Evolutionary conservation across 2,113 vertebrate species (phyloP), one percentile per base, ranked within the genome.

Genomic region (Chionodraco myersi): DNA sequence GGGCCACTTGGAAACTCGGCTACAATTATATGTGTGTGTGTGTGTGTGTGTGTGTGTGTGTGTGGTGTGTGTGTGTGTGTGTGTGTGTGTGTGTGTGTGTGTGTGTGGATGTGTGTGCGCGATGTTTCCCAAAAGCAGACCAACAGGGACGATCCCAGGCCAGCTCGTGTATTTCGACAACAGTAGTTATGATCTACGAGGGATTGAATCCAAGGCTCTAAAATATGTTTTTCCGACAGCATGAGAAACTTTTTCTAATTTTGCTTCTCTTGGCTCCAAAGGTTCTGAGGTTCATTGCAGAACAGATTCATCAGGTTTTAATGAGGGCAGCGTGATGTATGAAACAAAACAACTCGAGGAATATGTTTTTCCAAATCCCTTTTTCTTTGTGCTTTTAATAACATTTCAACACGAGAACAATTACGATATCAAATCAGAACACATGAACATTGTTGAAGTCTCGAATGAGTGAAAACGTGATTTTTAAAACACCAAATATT

Each of bases 1-100:
- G 80, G 87, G 66, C 79, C 78, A 86, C 87, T 91, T 87, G 83
- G 83, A 88, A 86, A 82, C 77, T 45, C 18, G 36, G 72, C 70
- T 45, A 63, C 67, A 76, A 54, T 66, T 79, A 23, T 71, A 48
- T 14, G 1, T 16, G 62, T 36, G 47, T 82, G 34, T 74, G 64
- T 45, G 21, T 14, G 1, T 21, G 62, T 36, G 47, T 82, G 34
- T 74, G 64, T 45, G 21, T n/a, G n/a, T n/a, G n/a, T n/a, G n/a
- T n/a, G n/a, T n/a, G n/a, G n/a, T n/a, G n/a, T n/a, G n/a, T n/a
- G n/a, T n/a, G n/a, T n/a, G n/a, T n/a, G n/a, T n/a, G n/a, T n/a
- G n/a, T 36, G 47, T 82, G 34, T 74, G 58, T 45, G 21, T 82
- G 34, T 74, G 64, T 45, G 21, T 14, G 1, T 21, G 62, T 36